A percentile compares a stretch with the other conserved stretches of the same genome.
Conservation (phyloP, 2,113 vertebrate genomes). For the Ornithorhynchus anatinus region DNA sequence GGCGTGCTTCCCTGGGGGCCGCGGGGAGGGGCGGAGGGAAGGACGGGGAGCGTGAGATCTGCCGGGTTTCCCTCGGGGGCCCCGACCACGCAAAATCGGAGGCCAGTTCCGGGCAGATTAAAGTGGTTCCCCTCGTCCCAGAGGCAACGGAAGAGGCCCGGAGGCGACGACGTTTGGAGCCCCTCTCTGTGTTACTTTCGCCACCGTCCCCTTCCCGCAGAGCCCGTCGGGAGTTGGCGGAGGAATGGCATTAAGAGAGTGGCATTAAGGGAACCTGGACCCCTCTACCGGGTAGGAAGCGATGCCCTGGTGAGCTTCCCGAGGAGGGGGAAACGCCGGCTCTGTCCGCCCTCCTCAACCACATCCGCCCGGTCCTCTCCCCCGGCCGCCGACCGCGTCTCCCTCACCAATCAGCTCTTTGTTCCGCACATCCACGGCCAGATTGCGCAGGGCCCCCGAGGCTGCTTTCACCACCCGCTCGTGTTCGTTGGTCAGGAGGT, state of each 20-base stretch:
- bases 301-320: no score
- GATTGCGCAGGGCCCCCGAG: slow-evolving; percentile 90
- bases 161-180: no score
- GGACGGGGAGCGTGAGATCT: not conserved
- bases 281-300: no score
- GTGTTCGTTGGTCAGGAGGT: slow-evolving; percentile 83
- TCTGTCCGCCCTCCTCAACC: no score
- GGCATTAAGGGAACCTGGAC: no score
- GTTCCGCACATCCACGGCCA: slow-evolving; percentile 90
- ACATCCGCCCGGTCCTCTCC: accelerated
- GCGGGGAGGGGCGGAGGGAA: not conserved
- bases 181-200: no score
- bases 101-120: not conserved
- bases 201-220: no score
- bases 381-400: no score
- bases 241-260: no score
- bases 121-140: not conserved
- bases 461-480: slow-evolving; percentile 93
- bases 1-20: slow-evolving; percentile 82
- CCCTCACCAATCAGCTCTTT: slow-evolving; percentile 89
- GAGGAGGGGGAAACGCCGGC: no score
- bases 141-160: no score
- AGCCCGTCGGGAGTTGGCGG: no score
- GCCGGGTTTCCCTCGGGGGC: accelerated
- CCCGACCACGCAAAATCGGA: accelerated